Evolutionary conservation across 1,140 invertebrate species (phyloP).

Genomic region (Mercenaria mercenaria): DNA sequence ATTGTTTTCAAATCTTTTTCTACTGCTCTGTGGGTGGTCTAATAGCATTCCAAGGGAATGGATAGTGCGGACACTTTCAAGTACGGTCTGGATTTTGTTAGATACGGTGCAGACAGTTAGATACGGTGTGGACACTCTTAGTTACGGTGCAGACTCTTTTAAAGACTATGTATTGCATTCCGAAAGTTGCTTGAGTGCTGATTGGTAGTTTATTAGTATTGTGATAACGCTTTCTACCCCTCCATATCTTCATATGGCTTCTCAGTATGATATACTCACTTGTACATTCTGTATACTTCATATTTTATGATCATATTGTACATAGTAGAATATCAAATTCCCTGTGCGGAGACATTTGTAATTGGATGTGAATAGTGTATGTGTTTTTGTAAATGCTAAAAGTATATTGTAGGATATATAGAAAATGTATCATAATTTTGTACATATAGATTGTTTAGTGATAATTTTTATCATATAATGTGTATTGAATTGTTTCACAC

Average conservation of each 20-base stretch:
- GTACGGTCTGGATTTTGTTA: too few relatives aligned
- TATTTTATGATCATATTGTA: constrained; percentile 9
- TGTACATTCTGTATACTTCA: neutral
- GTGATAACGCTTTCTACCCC: neutral
- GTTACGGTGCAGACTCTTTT: neutral
- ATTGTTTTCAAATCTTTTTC: too few relatives aligned
- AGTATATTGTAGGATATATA: constrained; percentile 5
- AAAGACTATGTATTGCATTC: neutral
- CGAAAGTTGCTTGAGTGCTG: neutral
- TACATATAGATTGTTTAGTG: constrained; percentile 9
- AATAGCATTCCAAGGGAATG: too few relatives aligned
- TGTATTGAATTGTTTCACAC: neutral
- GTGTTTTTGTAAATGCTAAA: constrained; percentile 10
- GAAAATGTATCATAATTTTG: constrained; percentile 1
- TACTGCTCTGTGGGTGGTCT: too few relatives aligned
- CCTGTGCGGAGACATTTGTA: neutral
- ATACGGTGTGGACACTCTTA: too few relatives aligned
- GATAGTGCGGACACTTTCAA: too few relatives aligned
- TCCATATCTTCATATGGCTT: neutral
- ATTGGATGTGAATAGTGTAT: neutral
- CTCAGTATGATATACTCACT: neutral
- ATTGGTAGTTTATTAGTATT: neutral
- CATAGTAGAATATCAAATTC: neutral
- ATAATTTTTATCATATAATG: constrained; percentile 1
- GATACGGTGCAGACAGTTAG: too few relatives aligned